Evolutionary conservation across 2,888 invertebrate species (phyloP), one percentile per base, ranked within the genome.

Genomic region (Callinectes sapidus): DNA sequence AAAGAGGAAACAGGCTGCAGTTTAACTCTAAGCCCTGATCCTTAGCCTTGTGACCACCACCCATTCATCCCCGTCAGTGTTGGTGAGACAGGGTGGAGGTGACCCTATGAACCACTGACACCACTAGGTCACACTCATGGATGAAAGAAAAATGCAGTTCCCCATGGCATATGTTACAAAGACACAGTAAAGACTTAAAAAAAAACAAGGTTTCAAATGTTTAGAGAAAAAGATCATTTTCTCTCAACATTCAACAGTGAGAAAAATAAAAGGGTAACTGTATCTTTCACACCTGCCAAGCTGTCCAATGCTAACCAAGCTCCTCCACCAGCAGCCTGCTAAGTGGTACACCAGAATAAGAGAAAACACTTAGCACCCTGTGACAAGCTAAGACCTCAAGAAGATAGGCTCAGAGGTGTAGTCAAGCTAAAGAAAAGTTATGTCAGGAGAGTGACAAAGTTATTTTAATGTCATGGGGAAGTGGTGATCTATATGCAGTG

Each of bases 391-490:
- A 81, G 35, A 81, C 35, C 81, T 81, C 32, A 81, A 81, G 81
- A 81, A 35, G 81, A 18, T 35, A 81, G 2, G 16, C 81, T 81
- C 14, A 81, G 35, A 81, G 81, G 81, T 81, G 81, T 81, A 35
- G 81, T 81, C 81, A 81, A 81, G 35, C 81, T 81, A 35, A 35
- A 81, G 81, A 35, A 35, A 81, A 81, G 81, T 81, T 81, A 81
- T 35, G 81, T 81, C 81, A 81, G 81, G 81, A 81, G 77, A 35
- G 71, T 28, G 35, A 81, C 81, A 77, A 77, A 81, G 81, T 35
- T 35, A 32, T 81, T 81, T 35, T 35, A 1, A 81, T 81, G 81
- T 81, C 81, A 35, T 81, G 81, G 81, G 81, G 81, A 81, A 35
- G 81, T 81, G 35, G 77, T 81, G 35, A 32, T 32, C 35, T 28